Evolutionary conservation across 1,140 invertebrate species (phyloP).

Genomic region (Meteorus sp.): DNA sequence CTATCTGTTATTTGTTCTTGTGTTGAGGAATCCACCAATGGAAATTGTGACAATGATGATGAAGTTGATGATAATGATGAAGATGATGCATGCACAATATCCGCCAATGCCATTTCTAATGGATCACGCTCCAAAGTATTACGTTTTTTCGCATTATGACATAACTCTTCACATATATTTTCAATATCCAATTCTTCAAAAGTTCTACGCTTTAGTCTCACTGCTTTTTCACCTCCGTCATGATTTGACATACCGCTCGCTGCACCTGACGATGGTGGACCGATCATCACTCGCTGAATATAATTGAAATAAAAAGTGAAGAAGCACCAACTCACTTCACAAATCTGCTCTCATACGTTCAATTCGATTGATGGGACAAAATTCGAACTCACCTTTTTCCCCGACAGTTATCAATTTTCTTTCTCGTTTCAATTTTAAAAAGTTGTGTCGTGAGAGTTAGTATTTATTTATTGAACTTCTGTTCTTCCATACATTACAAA

Average conservation of each 20-base stretch:
- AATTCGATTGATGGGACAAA: background rate
- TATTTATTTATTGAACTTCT: no score
- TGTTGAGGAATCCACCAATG: background rate
- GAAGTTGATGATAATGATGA: no score
- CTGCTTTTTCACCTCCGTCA: constrained; percentile 30
- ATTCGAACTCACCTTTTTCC: no score
- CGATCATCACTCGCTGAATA: constrained; percentile 44
- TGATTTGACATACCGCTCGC: constrained; percentile 31
- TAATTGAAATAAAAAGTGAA: constrained; percentile 9
- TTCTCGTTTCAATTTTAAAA: no score
- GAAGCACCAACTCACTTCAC: background rate
- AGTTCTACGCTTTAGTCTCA: constrained; percentile 37
- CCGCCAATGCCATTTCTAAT: constrained; percentile 13
- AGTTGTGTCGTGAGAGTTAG: no score
- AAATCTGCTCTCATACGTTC: background rate
- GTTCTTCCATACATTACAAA: no score
- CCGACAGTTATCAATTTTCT: no score
- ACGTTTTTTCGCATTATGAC: constrained; percentile 43
- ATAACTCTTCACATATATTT: constrained; percentile 50
- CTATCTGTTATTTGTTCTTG: constrained; percentile 26
- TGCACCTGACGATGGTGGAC: constrained; percentile 49
- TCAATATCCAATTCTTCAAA: constrained; percentile 54
- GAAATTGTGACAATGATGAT: no score
- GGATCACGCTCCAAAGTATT: constrained; percentile 34
- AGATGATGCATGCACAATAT: background rate